A percentile compares a stretch with the other conserved stretches of the same genome.
Conservation (phyloP, 2,888 invertebrate genomes). For the Matsumyia berberina region DNA sequence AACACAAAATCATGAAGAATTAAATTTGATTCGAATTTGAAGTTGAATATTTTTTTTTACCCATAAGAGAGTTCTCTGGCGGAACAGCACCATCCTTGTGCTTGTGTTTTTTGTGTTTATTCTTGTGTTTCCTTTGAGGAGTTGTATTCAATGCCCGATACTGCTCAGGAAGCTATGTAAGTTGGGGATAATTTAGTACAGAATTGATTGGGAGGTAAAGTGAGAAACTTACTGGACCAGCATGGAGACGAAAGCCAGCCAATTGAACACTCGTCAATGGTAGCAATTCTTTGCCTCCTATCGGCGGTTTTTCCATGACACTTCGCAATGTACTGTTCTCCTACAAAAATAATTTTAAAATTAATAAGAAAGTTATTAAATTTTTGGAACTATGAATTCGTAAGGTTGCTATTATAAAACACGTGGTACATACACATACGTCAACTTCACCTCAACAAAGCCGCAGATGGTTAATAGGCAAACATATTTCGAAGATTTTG, state of each 20-base stretch:
- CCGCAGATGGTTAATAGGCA: too few relatives aligned
- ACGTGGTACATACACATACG: too few relatives aligned
- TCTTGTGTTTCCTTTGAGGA: slow-evolving; percentile 96
- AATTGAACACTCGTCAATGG: slow-evolving; percentile 94
- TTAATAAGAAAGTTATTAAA: too few relatives aligned
- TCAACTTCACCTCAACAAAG: too few relatives aligned
- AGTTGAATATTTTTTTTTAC: slow-evolving; percentile 82
- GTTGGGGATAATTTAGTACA: slow-evolving; percentile 36
- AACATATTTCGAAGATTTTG: too few relatives aligned
- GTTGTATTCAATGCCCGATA: slow-evolving; percentile 96
- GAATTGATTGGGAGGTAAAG: background rate
- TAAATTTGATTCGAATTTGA: background rate
- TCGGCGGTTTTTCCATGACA: slow-evolving; percentile 97
- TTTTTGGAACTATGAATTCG: too few relatives aligned
- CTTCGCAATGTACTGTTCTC: slow-evolving; percentile 95
- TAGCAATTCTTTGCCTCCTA: slow-evolving; percentile 94
- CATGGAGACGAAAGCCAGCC: slow-evolving; percentile 96
- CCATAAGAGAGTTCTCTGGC: slow-evolving; percentile 90
- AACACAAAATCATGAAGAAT: slow-evolving; percentile 45
- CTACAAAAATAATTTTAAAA: slow-evolving; percentile 78
- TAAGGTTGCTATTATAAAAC: too few relatives aligned
- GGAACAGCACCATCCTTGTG: slow-evolving; percentile 94
- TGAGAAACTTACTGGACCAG: slow-evolving; percentile 88
- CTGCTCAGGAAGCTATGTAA: slow-evolving; percentile 93
- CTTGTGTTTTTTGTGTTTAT: slow-evolving; percentile 97